Percentiles rank a stretch among this genome's conserved stretches.
phyloP scores from a whole-genome alignment of 2,888 invertebrate genomes.

The Clepsis dumicolana region DNA sequence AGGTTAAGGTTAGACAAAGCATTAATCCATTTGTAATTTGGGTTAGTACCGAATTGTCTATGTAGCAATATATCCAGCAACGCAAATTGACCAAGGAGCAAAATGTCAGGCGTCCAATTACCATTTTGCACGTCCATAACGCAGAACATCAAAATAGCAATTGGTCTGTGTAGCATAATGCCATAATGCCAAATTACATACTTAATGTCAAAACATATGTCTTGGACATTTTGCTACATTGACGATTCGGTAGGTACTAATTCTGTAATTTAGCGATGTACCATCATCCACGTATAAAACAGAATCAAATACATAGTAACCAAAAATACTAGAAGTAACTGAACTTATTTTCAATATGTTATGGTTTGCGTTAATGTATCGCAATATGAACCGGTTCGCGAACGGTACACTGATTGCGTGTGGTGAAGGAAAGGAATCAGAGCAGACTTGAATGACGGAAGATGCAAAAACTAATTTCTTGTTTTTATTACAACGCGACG shows the following conservation, averaged over 20 bases:
- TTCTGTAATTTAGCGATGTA: neutral
- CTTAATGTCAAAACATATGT: too few species aligned
- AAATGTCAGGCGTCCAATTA: too few species aligned
- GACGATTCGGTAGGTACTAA: too few species aligned
- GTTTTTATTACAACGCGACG: neutral
- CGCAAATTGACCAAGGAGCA: too few species aligned
- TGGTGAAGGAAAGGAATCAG: slow-evolving; percentile 2
- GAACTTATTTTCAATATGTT: neutral
- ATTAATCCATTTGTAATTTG: neutral
- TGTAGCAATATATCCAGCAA: too few species aligned
- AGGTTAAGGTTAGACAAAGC: neutral
- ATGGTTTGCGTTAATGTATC: neutral
- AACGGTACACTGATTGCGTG: slow-evolving; percentile 35
- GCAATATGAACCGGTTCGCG: slow-evolving; percentile 14
- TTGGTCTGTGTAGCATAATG: too few species aligned
- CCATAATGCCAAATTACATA: too few species aligned
- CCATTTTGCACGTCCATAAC: too few species aligned
- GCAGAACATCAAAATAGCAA: too few species aligned
- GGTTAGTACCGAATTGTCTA: too few species aligned
- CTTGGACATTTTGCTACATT: too few species aligned
- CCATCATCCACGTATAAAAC: neutral
- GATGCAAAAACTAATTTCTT: slow-evolving; percentile 4
- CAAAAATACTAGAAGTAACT: neutral
- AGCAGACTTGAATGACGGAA: slow-evolving; percentile 12
- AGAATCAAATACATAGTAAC: too few species aligned